Percentiles rank a stretch among this genome's conserved stretches.
These are phyloP conservation scores for Paguma larvata DNA, from an alignment of 2,797 vertebrate species.

Conservation along the genomic window DNA sequence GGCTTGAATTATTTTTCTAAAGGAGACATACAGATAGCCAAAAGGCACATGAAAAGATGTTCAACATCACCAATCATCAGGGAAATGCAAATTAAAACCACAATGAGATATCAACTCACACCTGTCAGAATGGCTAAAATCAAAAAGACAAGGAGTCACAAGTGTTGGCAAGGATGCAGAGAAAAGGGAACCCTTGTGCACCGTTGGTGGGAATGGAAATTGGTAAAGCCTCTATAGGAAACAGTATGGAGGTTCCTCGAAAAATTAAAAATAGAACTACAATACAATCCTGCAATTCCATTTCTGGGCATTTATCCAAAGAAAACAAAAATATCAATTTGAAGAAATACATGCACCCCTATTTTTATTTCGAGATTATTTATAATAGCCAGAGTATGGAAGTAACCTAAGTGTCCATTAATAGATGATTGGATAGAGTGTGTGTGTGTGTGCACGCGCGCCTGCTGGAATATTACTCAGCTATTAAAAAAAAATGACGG, in stretches of 20 bases:
- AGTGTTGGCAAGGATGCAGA: not conserved
- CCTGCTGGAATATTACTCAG: not conserved
- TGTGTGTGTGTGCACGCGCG: not conserved
- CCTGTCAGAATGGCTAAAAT: not conserved
- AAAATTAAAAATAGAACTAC: not conserved
- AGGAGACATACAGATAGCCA: not conserved
- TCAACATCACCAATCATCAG: not conserved
- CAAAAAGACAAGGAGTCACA: not conserved
- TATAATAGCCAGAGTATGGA: not conserved
- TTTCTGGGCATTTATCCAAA: not conserved
- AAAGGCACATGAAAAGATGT: not conserved
- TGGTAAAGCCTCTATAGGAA: not conserved
- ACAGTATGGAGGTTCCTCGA: not conserved
- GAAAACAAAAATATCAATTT: not conserved
- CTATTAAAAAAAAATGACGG: not conserved
- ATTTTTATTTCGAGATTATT: not conserved
- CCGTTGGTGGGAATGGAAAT: not conserved
- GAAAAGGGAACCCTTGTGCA: not conserved
- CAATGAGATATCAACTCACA: not conserved
- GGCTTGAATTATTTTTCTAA: not conserved
- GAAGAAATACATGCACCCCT: not conserved
- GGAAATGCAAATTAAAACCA: not conserved
- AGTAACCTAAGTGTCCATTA: not conserved
- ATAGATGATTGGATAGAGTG: not conserved
- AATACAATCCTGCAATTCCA: not conserved